Evolutionary conservation across 2,797 vertebrate species (phyloP), one percentile per base, ranked within the genome.

Genomic region (Anguilla megastoma): DNA sequence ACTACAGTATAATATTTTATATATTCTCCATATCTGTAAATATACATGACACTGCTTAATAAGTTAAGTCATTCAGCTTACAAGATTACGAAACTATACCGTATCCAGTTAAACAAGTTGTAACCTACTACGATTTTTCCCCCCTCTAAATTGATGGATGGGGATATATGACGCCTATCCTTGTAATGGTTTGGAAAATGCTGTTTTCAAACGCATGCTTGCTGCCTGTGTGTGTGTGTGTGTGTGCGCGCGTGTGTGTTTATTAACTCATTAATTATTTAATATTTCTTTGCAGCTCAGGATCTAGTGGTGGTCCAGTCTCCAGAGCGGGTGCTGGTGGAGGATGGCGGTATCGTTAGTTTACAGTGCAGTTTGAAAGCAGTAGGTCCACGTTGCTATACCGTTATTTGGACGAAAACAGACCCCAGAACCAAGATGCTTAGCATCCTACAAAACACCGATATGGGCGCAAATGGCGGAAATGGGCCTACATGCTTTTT

Each of bases 301-400:
- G 3, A 21, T 21, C 5, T 33, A 45, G 21, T 3, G 45, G 79
- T 82, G 3, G 0, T 45, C 79, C 79, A 82, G 24, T 50, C 45
- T n/a, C 79, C 79, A 50, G 79, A 50, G 79, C n/a, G 50, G 41
- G 74, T 89, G 60, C 33, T 74, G 33, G 87, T 83, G 36, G 48
- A 21, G 10, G 58, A 16, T 10, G 87, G 88, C 4, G 76, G 74
- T 3, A 86, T 30, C 69, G 83, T 89, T 3, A 87, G 30, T 41
- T 86, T 89, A 54, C 18, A 56, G 24, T 89, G 88, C 54, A 30
- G 58, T 2, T n/a, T 89, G 21, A 58, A 54, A 0, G 71, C 1
- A 52, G 52, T 69, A 18, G 7, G 0, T 18, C 18, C 58, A 24
- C 21, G 21, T 8, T 87, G 87, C 41, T 87, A 87, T 80, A 54